Evolutionary conservation across 92 coral and sea anemone species (phyloP).

Genomic region (Actinernus sp.): DNA sequence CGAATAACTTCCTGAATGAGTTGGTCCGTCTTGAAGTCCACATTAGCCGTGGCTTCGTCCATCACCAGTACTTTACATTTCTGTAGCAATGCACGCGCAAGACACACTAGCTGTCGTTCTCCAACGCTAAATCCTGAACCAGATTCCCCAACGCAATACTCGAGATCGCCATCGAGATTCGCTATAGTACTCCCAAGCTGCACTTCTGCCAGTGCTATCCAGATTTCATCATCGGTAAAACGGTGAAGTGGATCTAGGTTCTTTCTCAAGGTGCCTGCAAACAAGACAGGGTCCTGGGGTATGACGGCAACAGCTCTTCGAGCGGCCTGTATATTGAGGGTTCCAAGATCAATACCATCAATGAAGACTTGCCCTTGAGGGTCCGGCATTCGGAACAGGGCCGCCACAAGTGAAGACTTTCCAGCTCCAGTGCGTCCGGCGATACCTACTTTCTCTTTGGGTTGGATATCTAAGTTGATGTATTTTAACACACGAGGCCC

Average conservation of each 20-base stretch:
- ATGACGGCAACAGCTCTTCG: slow-evolving; percentile 1
- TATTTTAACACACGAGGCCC: neutral
- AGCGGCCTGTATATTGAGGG: slow-evolving; percentile 1
- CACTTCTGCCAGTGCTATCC: slow-evolving; percentile 13
- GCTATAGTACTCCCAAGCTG: slow-evolving; percentile 5
- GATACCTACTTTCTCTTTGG: slow-evolving; percentile 5
- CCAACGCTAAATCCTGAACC: slow-evolving; percentile 13
- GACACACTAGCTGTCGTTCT: slow-evolving; percentile 11
- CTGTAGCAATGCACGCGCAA: slow-evolving; percentile 19
- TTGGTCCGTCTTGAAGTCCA: slow-evolving; percentile 12
- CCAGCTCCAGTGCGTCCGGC: slow-evolving; percentile 10
- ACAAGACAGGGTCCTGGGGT: slow-evolving; percentile 10
- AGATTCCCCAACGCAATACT: slow-evolving; percentile 2
- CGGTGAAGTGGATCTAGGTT: slow-evolving; percentile 10
- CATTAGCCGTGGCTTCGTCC: slow-evolving; percentile 27
- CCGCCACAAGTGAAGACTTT: neutral
- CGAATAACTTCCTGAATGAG: slow-evolving; percentile 15
- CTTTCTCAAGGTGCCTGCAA: slow-evolving; percentile 3
- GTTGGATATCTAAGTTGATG: neutral
- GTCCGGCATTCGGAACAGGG: slow-evolving; percentile 6
- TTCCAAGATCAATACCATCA: slow-evolving; percentile 9
- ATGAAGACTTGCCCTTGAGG: slow-evolving; percentile 13
- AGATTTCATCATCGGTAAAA: slow-evolving; percentile 11
- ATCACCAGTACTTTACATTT: slow-evolving; percentile 9
- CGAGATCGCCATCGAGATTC: neutral